phyloP scores from a whole-genome alignment of 1,140 invertebrate species.

The Aphaenogaster ashmeadi region DNA sequence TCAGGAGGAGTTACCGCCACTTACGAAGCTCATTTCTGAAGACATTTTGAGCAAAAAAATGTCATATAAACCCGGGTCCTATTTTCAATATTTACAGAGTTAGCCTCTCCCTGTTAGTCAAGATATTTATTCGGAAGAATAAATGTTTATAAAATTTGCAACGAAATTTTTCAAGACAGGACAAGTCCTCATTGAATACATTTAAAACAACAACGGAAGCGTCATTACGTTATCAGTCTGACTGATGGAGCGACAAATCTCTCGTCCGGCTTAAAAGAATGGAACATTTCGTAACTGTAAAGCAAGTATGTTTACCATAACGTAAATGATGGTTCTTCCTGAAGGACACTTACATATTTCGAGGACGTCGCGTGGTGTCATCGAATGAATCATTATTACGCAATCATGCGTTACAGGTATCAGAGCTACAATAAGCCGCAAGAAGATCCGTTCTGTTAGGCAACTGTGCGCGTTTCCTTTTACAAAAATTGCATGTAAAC shows the following conservation, averaged over 20 bases:
- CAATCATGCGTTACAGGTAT: conserved; percentile 39
- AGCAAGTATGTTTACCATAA: conserved; percentile 51
- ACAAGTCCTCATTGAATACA: background rate
- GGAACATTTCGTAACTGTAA: background rate
- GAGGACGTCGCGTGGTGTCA: conserved; percentile 65
- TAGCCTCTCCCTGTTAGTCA: background rate
- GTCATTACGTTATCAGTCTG: conserved; percentile 6
- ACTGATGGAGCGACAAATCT: conserved; percentile 40
- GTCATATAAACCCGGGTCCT: too few species aligned
- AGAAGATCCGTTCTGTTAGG: conserved; percentile 1
- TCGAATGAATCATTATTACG: conserved; percentile 69
- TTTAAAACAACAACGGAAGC: conserved; percentile 28
- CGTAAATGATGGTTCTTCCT: conserved; percentile 41
- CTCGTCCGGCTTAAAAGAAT: conserved; percentile 47
- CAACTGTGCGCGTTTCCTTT: too few species aligned
- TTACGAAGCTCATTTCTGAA: too few species aligned
- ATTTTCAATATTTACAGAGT: too few species aligned
- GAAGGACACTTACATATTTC: conserved; percentile 35
- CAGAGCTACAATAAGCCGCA: conserved; percentile 3
- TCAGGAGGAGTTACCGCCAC: too few species aligned
- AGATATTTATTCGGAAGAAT: background rate
- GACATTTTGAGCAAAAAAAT: too few species aligned
- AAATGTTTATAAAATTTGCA: background rate
- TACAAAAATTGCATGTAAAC: too few species aligned
- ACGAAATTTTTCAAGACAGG: background rate